phyloP scores from a whole-genome alignment of 2,888 invertebrate species.

The Synanthedon tipuliformis region DNA sequence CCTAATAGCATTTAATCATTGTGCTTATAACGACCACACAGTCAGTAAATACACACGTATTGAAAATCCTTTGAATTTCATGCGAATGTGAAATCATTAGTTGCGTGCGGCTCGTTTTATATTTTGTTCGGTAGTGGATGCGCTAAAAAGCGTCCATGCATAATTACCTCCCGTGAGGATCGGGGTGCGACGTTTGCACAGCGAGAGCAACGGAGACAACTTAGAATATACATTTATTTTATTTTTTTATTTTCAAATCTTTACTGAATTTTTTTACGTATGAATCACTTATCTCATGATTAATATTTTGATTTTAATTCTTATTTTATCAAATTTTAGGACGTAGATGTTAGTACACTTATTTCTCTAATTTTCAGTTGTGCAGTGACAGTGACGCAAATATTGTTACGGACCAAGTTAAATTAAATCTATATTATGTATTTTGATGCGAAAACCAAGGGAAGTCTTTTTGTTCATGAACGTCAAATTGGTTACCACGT shows the following conservation, averaged over 20 bases:
- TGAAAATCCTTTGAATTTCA: constrained; percentile 1
- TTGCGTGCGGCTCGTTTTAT: constrained; percentile 55
- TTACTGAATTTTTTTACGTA: no score
- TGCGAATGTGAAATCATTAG: constrained; percentile 47
- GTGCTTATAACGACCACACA: not conserved
- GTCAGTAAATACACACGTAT: constrained; percentile 3
- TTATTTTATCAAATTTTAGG: no score
- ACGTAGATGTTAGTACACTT: no score
- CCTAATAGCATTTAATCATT: not conserved
- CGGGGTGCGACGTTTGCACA: constrained; percentile 33
- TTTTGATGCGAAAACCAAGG: no score
- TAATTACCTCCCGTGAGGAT: constrained; percentile 64
- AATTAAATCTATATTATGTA: no score
- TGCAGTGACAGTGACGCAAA: no score
- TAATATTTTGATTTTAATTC: no score
- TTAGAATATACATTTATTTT: not conserved
- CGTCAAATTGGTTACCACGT: no score
- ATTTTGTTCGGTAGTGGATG: constrained; percentile 58
- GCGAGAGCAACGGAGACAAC: constrained; percentile 19
- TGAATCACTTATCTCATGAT: no score
- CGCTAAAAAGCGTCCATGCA: constrained; percentile 68
- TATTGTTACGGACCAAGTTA: no score
- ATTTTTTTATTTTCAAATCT: constrained; percentile 1
- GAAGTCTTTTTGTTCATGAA: no score
- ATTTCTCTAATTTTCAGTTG: no score